Evolutionary conservation across 2,888 invertebrate genomes (phyloP), one percentile per base, ranked within the genome.

Genomic region (Rhaphigaster nebulosa): DNA sequence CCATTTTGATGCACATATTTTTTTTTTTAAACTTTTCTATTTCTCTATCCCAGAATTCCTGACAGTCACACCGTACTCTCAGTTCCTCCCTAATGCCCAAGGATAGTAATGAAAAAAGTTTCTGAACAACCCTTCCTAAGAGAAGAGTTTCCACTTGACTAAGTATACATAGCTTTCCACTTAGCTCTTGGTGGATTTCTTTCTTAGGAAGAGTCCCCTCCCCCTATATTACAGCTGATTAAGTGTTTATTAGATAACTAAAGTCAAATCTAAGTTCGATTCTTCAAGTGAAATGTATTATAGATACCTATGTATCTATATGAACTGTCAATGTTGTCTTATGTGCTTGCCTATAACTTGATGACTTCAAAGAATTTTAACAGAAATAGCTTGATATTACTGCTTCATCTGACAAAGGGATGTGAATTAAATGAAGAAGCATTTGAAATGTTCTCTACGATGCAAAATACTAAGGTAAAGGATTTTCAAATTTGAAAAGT

Each of bases 81-180:
- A 12, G 84, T 23, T 84, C 45, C 45, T 50, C n/a, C 84, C 84
- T n/a, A 1, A 0, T 50, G 8, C 45, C 45, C n/a, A 41, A 50
- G n/a, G 18, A 50, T 45, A 45, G 84, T 84, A 84, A 84, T 84
- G 84, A 84, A 84, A 84, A 84, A 84, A 84, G 45, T 50, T 84
- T 45, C 45, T 13, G n/a, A 84, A n/a, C 80, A 41, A n/a, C n/a
- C 15, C n/a, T 84, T n/a, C 26, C 84, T 84, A 45, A 50, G 38
- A 76, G 84, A 84, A 84, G 84, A 84, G 84, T 84, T 84, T 50
- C 84, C 45, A 84, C 84, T 84, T 45, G 45, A 50, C 45, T 84
- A n/a, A 84, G 84, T 84, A 50, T 84, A 84, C 84, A 84, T 50
- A 84, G 84, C 84, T 84, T 84, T 84, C 84, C 45, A 84, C 84